Conservation (phyloP, 2,888 invertebrate genomes). For the Argyresthia goedartella region DNA sequence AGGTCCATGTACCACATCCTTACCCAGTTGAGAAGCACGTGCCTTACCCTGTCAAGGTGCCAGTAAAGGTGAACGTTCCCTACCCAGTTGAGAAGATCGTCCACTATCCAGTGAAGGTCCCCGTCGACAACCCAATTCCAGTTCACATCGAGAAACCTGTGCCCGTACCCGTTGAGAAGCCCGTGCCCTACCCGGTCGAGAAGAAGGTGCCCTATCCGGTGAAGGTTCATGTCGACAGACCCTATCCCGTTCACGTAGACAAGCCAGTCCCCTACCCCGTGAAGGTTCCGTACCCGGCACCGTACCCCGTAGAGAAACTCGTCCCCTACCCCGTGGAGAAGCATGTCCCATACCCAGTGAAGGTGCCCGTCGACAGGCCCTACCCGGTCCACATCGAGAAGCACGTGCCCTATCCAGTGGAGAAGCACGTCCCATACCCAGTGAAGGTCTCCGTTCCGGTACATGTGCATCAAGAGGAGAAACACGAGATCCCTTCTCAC, state of each 20-base stretch:
- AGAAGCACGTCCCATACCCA: constrained; percentile 77
- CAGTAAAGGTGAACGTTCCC: constrained; percentile 79
- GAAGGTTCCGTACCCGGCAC: constrained; percentile 79
- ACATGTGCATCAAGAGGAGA: constrained; percentile 49
- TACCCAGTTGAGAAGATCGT: constrained; percentile 81
- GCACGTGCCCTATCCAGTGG: constrained; percentile 75
- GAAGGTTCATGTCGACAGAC: constrained; percentile 76
- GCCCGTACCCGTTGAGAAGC: constrained; percentile 80
- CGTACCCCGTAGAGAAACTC: constrained; percentile 77
- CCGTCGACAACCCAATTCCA: constrained; percentile 77
- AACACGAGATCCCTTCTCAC: constrained; percentile 24
- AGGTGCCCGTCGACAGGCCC: constrained; percentile 72
- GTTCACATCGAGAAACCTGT: constrained; percentile 77
- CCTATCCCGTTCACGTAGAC: constrained; percentile 81
- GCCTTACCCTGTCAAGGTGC: constrained; percentile 75
- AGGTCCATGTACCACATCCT: constrained; percentile 79
- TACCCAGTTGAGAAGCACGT: constrained; percentile 80
- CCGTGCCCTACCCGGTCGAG: constrained; percentile 80
- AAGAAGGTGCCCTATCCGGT: constrained; percentile 80
- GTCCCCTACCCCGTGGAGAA: constrained; percentile 76
- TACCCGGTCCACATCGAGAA: constrained; percentile 75
- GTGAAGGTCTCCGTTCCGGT: constrained; percentile 79
- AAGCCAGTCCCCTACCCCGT: constrained; percentile 83
- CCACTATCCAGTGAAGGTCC: constrained; percentile 79
- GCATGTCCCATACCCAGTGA: constrained; percentile 76